A percentile compares a stretch with the other conserved stretches of the same genome.
These are phyloP conservation scores for Drymonia ruficornis DNA, from an alignment of 2,888 invertebrate genomes.

Conservation along the genomic window DNA sequence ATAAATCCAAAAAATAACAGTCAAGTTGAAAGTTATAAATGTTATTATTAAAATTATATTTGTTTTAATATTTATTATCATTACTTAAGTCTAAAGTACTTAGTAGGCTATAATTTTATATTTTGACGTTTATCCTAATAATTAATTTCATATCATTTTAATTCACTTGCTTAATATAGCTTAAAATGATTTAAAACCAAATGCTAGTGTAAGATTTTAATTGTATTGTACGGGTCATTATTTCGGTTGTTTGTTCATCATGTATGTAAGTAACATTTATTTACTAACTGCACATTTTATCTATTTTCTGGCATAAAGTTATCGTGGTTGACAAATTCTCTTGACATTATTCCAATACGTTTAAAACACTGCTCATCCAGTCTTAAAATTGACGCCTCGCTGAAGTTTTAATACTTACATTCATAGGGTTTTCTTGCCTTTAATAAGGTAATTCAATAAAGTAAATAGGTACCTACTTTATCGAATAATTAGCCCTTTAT, in stretches of 20 bases:
- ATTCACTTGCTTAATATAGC: constrained; percentile 13
- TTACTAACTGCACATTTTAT: constrained; percentile 20
- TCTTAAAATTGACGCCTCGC: too few species aligned
- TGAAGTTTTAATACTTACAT: too few species aligned
- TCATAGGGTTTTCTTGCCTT: too few species aligned
- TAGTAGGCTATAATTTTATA: too few species aligned
- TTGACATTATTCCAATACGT: background rate
- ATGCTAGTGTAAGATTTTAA: constrained; percentile 27
- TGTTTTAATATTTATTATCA: constrained; percentile 2
- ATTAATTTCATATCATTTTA: too few species aligned
- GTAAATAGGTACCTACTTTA: too few species aligned
- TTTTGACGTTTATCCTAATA: too few species aligned
- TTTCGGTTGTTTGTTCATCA: constrained; percentile 12
- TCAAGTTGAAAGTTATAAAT: constrained; percentile 8
- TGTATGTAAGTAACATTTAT: constrained; percentile 12
- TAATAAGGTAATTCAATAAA: too few species aligned
- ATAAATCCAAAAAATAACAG: constrained; percentile 11
- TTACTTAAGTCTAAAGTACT: too few species aligned
- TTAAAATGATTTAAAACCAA: constrained; percentile 29
- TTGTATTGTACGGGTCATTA: constrained; percentile 38
- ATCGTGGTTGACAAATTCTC: constrained; percentile 17
- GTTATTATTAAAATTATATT: background rate
- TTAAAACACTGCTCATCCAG: too few species aligned
- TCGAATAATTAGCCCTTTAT: too few species aligned
- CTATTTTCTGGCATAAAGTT: background rate